Percentiles rank a stretch among this genome's conserved stretches.
phyloP scores from a whole-genome alignment of 2,888 invertebrate genomes.

The Dioctria rufipes region DNA sequence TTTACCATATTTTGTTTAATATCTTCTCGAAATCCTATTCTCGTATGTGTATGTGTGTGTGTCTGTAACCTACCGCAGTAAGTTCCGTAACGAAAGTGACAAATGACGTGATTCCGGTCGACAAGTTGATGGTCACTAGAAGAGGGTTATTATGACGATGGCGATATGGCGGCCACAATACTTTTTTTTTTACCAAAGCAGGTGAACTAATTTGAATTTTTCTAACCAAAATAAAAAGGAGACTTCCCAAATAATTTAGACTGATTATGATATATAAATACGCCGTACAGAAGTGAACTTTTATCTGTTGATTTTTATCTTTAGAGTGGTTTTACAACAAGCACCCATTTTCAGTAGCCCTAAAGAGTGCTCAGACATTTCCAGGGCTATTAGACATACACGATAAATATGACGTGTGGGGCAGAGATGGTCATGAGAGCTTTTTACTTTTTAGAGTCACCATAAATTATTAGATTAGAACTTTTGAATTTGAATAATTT shows the following conservation, averaged over 20 bases:
- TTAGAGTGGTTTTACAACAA: neutral
- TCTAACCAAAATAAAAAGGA: neutral
- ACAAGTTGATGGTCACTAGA: conserved; percentile 16
- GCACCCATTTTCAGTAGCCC: neutral
- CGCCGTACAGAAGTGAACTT: neutral
- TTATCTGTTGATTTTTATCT: neutral
- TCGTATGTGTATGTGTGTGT: no score
- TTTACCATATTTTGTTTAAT: conserved; percentile 9
- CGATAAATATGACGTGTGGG: neutral
- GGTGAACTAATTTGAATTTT: neutral
- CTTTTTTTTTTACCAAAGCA: neutral
- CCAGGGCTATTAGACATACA: neutral
- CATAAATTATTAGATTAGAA: neutral
- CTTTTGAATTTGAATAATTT: no score
- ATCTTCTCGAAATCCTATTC: neutral
- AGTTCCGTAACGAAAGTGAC: conserved; percentile 8
- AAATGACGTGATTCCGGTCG: conserved; percentile 27
- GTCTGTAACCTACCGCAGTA: neutral
- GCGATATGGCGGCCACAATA: no score
- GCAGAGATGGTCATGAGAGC: neutral
- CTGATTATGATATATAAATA: conserved; percentile 3
- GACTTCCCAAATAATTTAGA: conserved; percentile 4
- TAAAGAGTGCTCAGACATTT: neutral
- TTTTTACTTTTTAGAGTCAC: neutral
- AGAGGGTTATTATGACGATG: neutral